Evolutionary conservation across 2,113 vertebrate genomes (phyloP).

Genomic region (Pterophyllum scalare): DNA sequence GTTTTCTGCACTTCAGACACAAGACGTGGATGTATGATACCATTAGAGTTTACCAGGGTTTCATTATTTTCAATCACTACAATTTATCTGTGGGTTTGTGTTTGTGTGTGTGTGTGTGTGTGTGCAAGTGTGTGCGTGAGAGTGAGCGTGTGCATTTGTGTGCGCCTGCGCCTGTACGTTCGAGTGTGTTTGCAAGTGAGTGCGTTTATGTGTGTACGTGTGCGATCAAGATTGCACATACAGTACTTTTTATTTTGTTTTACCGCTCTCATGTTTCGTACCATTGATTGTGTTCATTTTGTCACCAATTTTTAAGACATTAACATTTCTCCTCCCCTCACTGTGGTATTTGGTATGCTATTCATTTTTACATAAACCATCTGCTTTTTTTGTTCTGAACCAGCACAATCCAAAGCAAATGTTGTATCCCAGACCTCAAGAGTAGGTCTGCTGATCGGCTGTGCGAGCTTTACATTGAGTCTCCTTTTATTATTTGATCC

Average conservation of each 20-base stretch:
- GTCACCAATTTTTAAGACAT: slow-evolving; percentile 74
- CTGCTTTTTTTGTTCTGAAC: slow-evolving; percentile 71
- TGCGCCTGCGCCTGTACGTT: slow-evolving; percentile 46
- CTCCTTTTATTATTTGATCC: slow-evolving; percentile 74
- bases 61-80: slow-evolving; percentile 75
- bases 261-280: slow-evolving; percentile 73
- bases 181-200: slow-evolving; percentile 52
- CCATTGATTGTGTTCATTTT: slow-evolving; percentile 62
- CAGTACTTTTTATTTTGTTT: slow-evolving; percentile 74
- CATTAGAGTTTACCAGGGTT: slow-evolving; percentile 78
- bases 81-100: slow-evolving; percentile 79
- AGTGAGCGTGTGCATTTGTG: slow-evolving; percentile 45
- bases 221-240: slow-evolving; percentile 66
- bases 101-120: slow-evolving; percentile 51
- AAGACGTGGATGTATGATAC: slow-evolving; percentile 77
- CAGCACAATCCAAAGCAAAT: slow-evolving; percentile 61
- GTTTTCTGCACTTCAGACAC: slow-evolving; percentile 79
- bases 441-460: slow-evolving; percentile 61
- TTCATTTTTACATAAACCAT: slow-evolving; percentile 78
- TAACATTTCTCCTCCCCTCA: slow-evolving; percentile 68
- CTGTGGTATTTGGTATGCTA: slow-evolving; percentile 77
- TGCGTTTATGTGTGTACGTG: slow-evolving; percentile 53
- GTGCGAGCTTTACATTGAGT: slow-evolving; percentile 71
- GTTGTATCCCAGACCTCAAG: slow-evolving; percentile 70
- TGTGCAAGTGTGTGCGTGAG: slow-evolving; percentile 33